Conservation (phyloP, 2,797 vertebrate genomes). For the Stomatorhinus walkeri region DNA sequence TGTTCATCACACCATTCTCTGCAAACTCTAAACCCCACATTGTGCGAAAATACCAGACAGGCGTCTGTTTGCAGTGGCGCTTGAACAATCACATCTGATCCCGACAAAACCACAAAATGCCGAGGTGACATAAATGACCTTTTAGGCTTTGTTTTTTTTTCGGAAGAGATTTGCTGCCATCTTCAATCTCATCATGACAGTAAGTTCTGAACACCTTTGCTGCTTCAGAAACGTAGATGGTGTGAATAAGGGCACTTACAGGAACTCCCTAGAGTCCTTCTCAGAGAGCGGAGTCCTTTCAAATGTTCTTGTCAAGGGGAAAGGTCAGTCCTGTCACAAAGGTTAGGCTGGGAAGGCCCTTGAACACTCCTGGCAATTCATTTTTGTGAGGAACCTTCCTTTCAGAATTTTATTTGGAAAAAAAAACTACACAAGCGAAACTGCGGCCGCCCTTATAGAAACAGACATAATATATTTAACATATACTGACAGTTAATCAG, state of each 20-base stretch:
- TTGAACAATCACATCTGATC: not conserved
- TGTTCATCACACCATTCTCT: not conserved
- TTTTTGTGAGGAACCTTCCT: not conserved
- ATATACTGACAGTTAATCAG: not conserved
- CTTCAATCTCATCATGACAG: not conserved
- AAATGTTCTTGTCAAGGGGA: slow-evolving; percentile 14
- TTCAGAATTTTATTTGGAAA: not conserved
- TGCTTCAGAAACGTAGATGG: not conserved
- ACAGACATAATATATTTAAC: not conserved
- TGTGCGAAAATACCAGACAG: not conserved
- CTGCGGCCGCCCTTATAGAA: not conserved
- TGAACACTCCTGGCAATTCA: not conserved
- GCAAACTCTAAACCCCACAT: not conserved
- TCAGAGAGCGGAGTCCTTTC: not conserved
- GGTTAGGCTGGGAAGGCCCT: not conserved
- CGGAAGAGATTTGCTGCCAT: not conserved
- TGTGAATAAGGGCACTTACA: not conserved
- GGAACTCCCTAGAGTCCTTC: not conserved
- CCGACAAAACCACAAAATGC: not conserved
- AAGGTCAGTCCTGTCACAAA: not conserved
- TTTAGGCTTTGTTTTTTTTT: not conserved
- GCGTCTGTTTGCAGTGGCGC: not conserved
- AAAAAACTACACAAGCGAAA: not conserved
- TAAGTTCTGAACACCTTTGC: not conserved
- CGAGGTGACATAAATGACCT: not conserved